Evolutionary conservation across 2,888 invertebrate species (phyloP), one percentile per base, ranked within the genome.

Genomic region (Nasonia oneida): DNA sequence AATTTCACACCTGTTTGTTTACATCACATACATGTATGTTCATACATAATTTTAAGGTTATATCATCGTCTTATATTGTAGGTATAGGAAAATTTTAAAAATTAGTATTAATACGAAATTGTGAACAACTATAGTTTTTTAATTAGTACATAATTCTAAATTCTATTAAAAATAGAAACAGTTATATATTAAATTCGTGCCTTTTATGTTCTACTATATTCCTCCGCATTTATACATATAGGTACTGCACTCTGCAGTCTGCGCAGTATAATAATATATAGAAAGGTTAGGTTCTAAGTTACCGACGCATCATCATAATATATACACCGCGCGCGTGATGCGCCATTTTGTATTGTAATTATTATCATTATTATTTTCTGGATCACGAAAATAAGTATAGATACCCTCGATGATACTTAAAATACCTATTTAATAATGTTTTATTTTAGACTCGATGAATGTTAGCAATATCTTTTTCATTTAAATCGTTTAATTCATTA

Each of bases 1-100:
- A 75, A 76, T 33, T 53, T 18, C 3, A 81, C 57, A 42, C 67
- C 12, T 33, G 37, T 80, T 81, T 75, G 64, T 81, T 74, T 81
- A 74, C 64, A 61, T n/a, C n/a, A 61, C 23, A 8, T 15, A 75
- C 15, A 61, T 15, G 15, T 14, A 53, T 15, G 6, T 15, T 29
- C 29, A 4, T n/a, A 57, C 5, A 81, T 33, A 23, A 42, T 61
- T 50, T 39, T 61, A 42, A 42, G 81, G 64, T 64, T 64, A 64
- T 29, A 14, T 29, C 6, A 2, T 2, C n/a, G 64, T 4, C 64
- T 64, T 29, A 29, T 64, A 29, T 61, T 23, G 15, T 23, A 8
- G 23, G 23, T 5, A 61, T 23, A 61, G 23, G 10, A 42, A 42
- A 61, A 4, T 61, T 61, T 57, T 10, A 0, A 61, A 61, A 23